These are phyloP conservation scores for Hypselothyrea guttata DNA, from an alignment of 2,888 invertebrate genomes.

Conservation along the genomic window DNA sequence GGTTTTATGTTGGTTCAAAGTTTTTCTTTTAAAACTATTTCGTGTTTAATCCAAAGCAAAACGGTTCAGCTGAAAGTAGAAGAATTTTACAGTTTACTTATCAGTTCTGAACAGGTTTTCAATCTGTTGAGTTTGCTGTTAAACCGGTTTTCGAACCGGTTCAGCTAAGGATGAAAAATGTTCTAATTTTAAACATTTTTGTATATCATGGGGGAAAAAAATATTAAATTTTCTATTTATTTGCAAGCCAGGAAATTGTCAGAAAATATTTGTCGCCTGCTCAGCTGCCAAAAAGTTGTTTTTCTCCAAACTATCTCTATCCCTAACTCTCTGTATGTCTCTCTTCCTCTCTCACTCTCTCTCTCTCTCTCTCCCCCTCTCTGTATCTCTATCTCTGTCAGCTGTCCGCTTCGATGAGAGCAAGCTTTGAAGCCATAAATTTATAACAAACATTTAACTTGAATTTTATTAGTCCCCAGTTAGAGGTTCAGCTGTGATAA, in stretches of 20 bases:
- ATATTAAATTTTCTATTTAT: not conserved
- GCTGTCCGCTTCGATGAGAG: slow-evolving; percentile 1
- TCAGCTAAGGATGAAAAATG: no score
- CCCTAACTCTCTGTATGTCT: not conserved
- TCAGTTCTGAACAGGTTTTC: no score
- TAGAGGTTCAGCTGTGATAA: slow-evolving; percentile 36
- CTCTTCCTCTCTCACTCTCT: not conserved
- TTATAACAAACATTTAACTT: slow-evolving; percentile 78
- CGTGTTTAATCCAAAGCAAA: no score
- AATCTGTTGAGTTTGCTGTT: no score
- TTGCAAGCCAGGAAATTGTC: not conserved
- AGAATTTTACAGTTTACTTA: no score
- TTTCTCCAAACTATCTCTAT: not conserved
- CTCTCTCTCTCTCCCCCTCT: not conserved
- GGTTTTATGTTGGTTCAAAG: no score
- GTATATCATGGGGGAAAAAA: no score
- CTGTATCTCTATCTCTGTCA: not conserved
- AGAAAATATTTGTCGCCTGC: slow-evolving; percentile 31
- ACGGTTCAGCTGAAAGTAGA: no score
- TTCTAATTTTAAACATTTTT: no score
- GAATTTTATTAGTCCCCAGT: slow-evolving; percentile 74
- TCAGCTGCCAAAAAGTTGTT: slow-evolving; percentile 29
- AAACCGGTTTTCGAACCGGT: not conserved
- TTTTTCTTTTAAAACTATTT: no score
- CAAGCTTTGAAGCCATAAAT: slow-evolving; percentile 57